Percentiles rank a stretch among this genome's conserved stretches.
Evolutionary conservation across 1,140 invertebrate genomes (phyloP).

Genomic region (Varroa destructor): DNA sequence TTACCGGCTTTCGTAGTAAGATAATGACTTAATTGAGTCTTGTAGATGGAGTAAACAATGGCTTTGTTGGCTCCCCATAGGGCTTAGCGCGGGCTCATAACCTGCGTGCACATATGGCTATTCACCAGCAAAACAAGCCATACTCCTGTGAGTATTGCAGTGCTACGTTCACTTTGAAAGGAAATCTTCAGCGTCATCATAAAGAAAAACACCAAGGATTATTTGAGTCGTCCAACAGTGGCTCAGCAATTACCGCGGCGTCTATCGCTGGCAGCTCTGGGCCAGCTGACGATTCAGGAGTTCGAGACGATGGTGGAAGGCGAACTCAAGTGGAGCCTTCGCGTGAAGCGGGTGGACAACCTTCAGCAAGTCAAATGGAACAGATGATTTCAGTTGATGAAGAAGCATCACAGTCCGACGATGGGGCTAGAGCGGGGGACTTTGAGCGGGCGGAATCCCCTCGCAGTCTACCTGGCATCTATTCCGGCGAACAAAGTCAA

Average conservation of each 20-base stretch:
- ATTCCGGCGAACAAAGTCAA: too few relatives aligned
- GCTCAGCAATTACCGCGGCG: too few relatives aligned
- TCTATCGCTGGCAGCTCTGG: too few relatives aligned
- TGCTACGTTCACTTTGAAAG: constrained; percentile 45
- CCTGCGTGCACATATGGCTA: constrained; percentile 37
- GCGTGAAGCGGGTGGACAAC: background rate
- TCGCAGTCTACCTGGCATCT: too few relatives aligned
- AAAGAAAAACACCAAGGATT: constrained; percentile 36
- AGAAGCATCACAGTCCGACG: constrained; percentile 13
- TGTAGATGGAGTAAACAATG: too few relatives aligned
- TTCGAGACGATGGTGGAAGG: background rate
- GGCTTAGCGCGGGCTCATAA: constrained; percentile 37
- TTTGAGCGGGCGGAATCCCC: background rate
- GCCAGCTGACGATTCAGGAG: too few relatives aligned
- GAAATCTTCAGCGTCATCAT: constrained; percentile 41
- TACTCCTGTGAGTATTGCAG: constrained; percentile 37
- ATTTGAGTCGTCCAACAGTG: too few relatives aligned
- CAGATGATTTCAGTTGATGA: constrained; percentile 24
- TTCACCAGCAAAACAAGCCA: constrained; percentile 37
- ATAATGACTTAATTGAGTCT: too few relatives aligned
- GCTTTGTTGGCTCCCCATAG: background rate
- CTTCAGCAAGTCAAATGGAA: background rate
- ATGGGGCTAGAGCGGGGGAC: background rate
- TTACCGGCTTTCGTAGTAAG: too few relatives aligned
- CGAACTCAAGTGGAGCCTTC: background rate